Conservation (phyloP, 2,797 vertebrate species). For the Esox lucius region DNA sequence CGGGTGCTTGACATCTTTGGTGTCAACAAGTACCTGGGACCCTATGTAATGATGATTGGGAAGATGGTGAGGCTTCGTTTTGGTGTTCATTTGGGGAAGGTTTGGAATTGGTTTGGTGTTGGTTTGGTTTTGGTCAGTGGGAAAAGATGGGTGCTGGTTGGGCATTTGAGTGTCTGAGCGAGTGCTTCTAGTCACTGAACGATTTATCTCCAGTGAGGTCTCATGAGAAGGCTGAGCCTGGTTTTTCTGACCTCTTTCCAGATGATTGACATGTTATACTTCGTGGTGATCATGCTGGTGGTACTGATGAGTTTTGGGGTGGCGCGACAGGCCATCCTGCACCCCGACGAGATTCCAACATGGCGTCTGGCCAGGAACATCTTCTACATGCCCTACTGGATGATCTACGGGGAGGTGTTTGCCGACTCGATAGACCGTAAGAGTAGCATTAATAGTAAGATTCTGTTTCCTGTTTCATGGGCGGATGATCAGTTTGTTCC, state of each 20-base stretch:
- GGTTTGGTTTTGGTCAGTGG: too few species aligned
- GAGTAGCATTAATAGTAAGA: slow-evolving; percentile 99
- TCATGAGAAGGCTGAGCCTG: too few species aligned
- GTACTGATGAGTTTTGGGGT: slow-evolving; percentile 98
- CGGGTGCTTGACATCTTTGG: slow-evolving; percentile 97
- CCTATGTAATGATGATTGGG: slow-evolving; percentile 99
- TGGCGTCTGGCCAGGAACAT: slow-evolving; percentile 96
- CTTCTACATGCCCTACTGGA: slow-evolving; percentile 99
- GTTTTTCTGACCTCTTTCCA: slow-evolving; percentile 13
- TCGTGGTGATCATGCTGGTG: slow-evolving; percentile 98
- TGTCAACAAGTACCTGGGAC: slow-evolving; percentile 97
- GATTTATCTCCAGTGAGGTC: too few species aligned
- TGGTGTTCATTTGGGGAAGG: too few species aligned
- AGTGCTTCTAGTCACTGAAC: background rate
- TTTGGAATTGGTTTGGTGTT: background rate
- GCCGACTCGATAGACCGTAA: slow-evolving; percentile 99
- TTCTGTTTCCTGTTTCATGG: slow-evolving; percentile 81
- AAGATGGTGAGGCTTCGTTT: slow-evolving; percentile 86
- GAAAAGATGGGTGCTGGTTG: too few species aligned
- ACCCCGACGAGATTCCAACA: slow-evolving; percentile 93
- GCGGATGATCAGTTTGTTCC: slow-evolving; percentile 75
- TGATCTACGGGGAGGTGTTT: slow-evolving; percentile 99
- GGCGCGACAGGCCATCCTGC: slow-evolving; percentile 93
- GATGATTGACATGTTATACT: slow-evolving; percentile 99
- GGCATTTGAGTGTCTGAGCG: too few species aligned